Evolutionary conservation across 1,140 invertebrate genomes (phyloP).

Genomic region (Trichonephila inaurata): DNA sequence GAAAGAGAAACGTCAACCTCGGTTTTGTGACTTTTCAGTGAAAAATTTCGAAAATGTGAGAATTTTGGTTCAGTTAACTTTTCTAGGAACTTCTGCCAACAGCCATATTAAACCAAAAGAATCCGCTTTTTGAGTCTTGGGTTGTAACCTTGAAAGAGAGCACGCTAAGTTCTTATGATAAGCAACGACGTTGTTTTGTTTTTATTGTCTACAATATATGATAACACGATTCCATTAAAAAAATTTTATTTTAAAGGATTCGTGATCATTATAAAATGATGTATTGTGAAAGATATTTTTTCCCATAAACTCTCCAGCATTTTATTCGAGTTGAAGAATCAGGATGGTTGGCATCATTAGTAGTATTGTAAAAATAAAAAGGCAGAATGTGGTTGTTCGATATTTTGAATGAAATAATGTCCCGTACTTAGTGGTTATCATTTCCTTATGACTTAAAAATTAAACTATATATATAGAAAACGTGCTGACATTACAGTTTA

Average conservation of each 20-base stretch:
- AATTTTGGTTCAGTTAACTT: neutral
- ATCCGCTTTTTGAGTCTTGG: neutral
- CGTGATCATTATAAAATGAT: conserved; percentile 26
- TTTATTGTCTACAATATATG: conserved; percentile 24
- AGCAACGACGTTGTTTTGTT: neutral
- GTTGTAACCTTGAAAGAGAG: conserved; percentile 30
- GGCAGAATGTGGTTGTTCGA: neutral
- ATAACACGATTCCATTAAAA: conserved; percentile 25
- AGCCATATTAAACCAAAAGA: neutral
- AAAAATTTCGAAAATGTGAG: neutral
- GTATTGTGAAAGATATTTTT: neutral
- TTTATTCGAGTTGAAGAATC: conserved; percentile 1
- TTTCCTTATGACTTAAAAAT: neutral
- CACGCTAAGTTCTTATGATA: neutral
- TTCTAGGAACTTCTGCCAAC: neutral
- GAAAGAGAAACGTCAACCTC: too few relatives aligned
- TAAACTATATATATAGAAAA: neutral
- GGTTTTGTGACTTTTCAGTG: neutral
- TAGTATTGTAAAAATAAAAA: neutral
- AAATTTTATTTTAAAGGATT: conserved; percentile 11
- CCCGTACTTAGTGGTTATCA: neutral
- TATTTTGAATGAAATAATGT: neutral
- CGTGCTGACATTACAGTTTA: neutral
- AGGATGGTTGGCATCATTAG: neutral
- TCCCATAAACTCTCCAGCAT: neutral